A percentile compares a stretch with the other conserved stretches of the same genome.
Conservation (phyloP, 2,797 vertebrate species). For the Naso thynnoides region DNA sequence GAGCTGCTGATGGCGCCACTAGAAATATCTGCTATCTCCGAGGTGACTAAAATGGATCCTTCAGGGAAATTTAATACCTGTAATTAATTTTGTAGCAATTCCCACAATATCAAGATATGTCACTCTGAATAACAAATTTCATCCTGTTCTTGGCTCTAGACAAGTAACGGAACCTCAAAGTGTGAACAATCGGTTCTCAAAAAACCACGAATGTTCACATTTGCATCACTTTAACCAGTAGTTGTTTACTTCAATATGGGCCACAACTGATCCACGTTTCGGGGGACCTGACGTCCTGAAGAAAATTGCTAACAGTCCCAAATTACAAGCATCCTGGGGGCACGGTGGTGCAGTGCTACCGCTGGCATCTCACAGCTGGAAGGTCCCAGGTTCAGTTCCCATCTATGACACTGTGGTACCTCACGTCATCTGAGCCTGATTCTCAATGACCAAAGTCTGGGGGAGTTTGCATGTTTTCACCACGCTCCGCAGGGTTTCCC, state of each 20-base stretch:
- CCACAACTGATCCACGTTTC: too few relatives aligned
- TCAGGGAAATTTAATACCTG: neutral
- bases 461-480: too few relatives aligned
- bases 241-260: neutral
- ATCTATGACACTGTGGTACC: too few relatives aligned
- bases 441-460: too few relatives aligned
- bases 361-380: too few relatives aligned
- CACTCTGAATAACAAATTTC: neutral
- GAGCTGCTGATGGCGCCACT: neutral
- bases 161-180: neutral
- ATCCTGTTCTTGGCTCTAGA: neutral
- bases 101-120: neutral
- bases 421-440: too few relatives aligned
- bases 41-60: neutral
- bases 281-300: too few relatives aligned
- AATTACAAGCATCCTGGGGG: too few relatives aligned
- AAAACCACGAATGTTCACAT: neutral
- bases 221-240: neutral
- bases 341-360: too few relatives aligned
- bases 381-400: too few relatives aligned
- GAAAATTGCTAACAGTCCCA: too few relatives aligned
- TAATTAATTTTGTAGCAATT: neutral
- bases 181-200: neutral
- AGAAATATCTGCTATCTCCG: neutral
- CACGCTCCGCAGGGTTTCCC: too few relatives aligned